These are phyloP conservation scores for Periphyllus acericola DNA, from an alignment of 2,888 invertebrate genomes.

Conservation along the genomic window DNA sequence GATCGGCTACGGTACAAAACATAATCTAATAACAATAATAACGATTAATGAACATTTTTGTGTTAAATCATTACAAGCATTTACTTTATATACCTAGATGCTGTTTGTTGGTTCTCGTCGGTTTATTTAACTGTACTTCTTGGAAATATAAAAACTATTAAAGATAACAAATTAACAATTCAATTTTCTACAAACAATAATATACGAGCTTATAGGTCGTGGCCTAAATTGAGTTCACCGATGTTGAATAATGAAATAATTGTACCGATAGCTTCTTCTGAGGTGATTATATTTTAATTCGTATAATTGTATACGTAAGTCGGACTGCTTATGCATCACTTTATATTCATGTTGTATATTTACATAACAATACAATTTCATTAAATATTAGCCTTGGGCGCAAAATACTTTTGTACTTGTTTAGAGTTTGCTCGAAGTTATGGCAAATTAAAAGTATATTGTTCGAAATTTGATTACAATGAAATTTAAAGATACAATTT, in stretches of 20 bases:
- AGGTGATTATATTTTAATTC: constrained; percentile 27
- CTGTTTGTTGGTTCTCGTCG: constrained; percentile 52
- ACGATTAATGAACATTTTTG: not conserved
- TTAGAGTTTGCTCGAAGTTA: too few species aligned
- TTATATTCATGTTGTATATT: too few species aligned
- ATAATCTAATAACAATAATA: not conserved
- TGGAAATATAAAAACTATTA: constrained; percentile 37
- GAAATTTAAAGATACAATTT: too few species aligned
- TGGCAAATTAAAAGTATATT: too few species aligned
- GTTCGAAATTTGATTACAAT: too few species aligned
- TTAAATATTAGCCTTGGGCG: too few species aligned
- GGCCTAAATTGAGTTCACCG: not conserved
- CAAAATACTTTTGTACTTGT: too few species aligned
- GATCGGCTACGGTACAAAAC: constrained; percentile 43
- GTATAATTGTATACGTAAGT: not conserved
- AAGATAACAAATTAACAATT: constrained; percentile 43
- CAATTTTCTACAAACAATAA: constrained; percentile 44
- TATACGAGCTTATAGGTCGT: constrained; percentile 28
- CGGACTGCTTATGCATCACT: not conserved
- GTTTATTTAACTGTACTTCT: constrained; percentile 49
- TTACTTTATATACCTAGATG: constrained; percentile 17
- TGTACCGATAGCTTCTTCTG: constrained; percentile 45
- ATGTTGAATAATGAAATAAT: constrained; percentile 39
- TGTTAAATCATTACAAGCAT: not conserved
- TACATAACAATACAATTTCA: too few species aligned